Conservation (phyloP, 2,113 vertebrate species). For the Marmota flaviventris region DNA sequence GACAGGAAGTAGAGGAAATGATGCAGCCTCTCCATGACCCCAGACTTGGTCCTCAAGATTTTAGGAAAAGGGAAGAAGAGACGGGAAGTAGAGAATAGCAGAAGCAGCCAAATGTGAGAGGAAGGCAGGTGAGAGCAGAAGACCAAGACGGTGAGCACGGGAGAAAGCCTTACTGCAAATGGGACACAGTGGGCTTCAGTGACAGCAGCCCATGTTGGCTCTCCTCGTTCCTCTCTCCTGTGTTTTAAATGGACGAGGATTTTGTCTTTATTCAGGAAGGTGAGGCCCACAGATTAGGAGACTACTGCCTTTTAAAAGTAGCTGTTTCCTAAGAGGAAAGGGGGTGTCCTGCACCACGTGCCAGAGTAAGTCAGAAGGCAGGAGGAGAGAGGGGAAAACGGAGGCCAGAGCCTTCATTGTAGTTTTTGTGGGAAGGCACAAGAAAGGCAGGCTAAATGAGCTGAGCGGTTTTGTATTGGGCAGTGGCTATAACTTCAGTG, state of each 20-base stretch:
- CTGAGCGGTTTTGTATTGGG: background rate
- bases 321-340: background rate
- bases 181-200: background rate
- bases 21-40: background rate
- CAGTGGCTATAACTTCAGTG: background rate
- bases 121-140: background rate
- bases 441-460: background rate
- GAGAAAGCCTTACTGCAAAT: background rate
- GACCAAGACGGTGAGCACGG: rapidly evolving
- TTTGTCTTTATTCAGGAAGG: background rate
- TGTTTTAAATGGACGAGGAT: background rate
- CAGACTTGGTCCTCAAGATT: background rate
- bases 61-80: background rate
- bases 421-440: background rate
- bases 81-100: background rate
- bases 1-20: background rate
- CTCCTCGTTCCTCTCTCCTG: background rate
- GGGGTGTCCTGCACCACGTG: rapidly evolving
- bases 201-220: background rate
- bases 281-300: background rate
- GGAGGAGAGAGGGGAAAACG: background rate
- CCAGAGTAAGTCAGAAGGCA: rapidly evolving
- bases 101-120: background rate
- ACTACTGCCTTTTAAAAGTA: background rate
- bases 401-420: too few relatives aligned